Evolutionary conservation across 1,140 invertebrate genomes (phyloP), one percentile per base, ranked within the genome.

Genomic region (Plutomurus gul): DNA sequence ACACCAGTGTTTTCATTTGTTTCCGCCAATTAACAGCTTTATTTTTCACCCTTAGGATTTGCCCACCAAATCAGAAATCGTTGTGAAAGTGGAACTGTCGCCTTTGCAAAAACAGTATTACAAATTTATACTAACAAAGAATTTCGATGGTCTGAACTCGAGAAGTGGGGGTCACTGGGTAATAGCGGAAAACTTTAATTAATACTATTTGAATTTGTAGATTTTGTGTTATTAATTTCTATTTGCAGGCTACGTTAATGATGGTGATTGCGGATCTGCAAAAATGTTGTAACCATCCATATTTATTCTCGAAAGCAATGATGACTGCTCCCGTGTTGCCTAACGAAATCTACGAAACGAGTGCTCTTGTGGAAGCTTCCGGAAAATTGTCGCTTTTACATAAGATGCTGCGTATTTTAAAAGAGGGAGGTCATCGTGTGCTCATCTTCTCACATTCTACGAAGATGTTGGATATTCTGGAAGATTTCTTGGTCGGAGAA

Each of bases 241-340:
- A 33, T 33, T 18, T 16, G 7, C 4, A 65, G 56, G 96, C 99
- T 2, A 99, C 97, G 0, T 87, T 99, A 30, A 89, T 99, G 11
- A 99, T 99, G 86, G 97, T 99, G 33, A 98, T 99, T 94, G 99
- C 99, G 98, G 98, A 99, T 86, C 88, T 99, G 85, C 99, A 99
- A 86, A 99, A 99, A 85, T 99, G 98, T 86, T 99, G 97, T 86
- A 99, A 99, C 86, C 98, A 99, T 90, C 98, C 98, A 0, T 99
- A 99, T 86, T 88, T 99, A 36, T 99, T 99, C 86, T 96, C 97
- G 2, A 96, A 95, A 10, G 98, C 98, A 0, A 91, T 94, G 3
- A 93, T 96, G 87, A 95, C 97, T 87, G 96, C 95, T 0, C 94
- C 95, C 0, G 90, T 94, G 0, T 89, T 93, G 0, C 91, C 92